These are phyloP conservation scores for Gambusia affinis DNA, from an alignment of 2,113 vertebrate species.

Conservation along the genomic window DNA sequence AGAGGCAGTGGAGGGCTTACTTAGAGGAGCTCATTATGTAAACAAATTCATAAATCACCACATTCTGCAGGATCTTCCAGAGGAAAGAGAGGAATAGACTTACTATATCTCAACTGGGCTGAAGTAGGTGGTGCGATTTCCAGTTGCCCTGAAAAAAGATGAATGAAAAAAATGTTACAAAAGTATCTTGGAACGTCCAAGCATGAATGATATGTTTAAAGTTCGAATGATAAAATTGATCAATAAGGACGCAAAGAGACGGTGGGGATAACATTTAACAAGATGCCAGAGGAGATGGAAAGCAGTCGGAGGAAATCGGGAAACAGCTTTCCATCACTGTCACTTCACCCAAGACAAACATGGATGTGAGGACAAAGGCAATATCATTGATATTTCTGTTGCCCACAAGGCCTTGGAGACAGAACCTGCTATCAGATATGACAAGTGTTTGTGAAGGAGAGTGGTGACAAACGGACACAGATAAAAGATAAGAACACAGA, in stretches of 20 bases:
- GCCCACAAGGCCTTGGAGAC: constrained; percentile 10
- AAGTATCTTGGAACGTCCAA: neutral
- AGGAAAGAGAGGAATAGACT: neutral
- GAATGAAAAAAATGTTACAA: constrained; percentile 11
- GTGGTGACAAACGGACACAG: neutral
- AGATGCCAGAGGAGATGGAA: neutral
- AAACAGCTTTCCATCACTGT: neutral
- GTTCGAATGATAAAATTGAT: constrained; percentile 14
- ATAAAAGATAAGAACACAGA: neutral
- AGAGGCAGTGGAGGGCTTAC: no score
- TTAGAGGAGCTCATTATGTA: neutral
- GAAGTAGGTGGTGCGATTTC: constrained; percentile 67
- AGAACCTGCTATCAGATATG: constrained; percentile 18
- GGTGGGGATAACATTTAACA: neutral
- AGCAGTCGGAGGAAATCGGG: neutral
- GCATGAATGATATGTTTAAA: constrained; percentile 3
- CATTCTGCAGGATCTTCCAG: neutral
- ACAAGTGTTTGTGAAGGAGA: neutral
- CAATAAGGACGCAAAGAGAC: neutral
- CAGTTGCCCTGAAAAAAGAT: constrained; percentile 64
- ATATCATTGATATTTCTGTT: constrained; percentile 14
- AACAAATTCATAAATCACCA: neutral
- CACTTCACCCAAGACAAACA: neutral
- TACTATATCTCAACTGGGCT: constrained; percentile 75
- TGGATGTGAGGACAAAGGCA: constrained; percentile 18